Base-by-base conservation (phyloP, 2,113 vertebrate species). In the Emydura subglobosa region DNA sequence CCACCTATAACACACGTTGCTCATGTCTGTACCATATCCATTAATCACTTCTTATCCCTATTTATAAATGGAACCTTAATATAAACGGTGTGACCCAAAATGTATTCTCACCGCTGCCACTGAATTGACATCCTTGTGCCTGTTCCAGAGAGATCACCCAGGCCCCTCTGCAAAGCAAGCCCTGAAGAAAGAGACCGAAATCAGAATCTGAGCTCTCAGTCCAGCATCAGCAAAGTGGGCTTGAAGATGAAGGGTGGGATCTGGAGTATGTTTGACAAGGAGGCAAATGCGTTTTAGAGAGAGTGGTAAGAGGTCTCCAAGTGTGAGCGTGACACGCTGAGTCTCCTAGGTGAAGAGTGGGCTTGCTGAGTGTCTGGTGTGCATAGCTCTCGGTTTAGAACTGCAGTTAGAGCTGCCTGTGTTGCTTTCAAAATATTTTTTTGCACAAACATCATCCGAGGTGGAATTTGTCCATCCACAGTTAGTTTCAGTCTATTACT, bases 401-500 rank as follows among this genome's bases (percentile, higher is more conserved):
- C 5, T 19, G 25, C 51, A 10, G 47, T 92, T 72, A 61, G 9
- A 49, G 2, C 72, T 81, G 55, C 50, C 9, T 83, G 2, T 82
- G n/a, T 22, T 29, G 0, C 10, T 3, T 91, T n/a, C 24, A 17
- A n/a, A 21, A 42, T 47, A 5, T 54, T 90, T 81, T 72, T 34
- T 19, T 49, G 29, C 1, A 0, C 31, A 81, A 89, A 51, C 44
- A 2, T 2, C 22, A 10, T 12, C 84, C 24, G n/a, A 57, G 19
- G 51, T 8, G 49, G 86, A 83, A 8, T 42, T 7, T 7, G 29
- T 83, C 44, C 27, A 59, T 2, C 54, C 55, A 16, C 22, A 31
- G 50, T 88, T 90, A 0, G 0, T 61, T 79, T 24, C 24, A 29
- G 78, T 13, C 47, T 13, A 3, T 86, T 86, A 86, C 4, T 11